phyloP scores from a whole-genome alignment of 2,113 vertebrate genomes.

The Pachycephala philippinensis region DNA sequence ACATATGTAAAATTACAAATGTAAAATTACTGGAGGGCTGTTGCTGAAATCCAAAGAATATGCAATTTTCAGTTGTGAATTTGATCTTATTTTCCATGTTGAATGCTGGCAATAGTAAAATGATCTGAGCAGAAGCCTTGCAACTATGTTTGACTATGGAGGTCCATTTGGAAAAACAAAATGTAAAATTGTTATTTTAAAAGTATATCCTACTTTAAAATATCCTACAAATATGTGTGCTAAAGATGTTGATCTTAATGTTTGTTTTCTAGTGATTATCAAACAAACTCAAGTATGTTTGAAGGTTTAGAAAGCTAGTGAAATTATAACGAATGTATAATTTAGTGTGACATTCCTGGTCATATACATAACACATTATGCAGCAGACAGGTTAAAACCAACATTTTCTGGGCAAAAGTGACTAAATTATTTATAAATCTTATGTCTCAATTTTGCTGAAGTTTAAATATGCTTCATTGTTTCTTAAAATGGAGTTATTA shows the following conservation, averaged over 20 bases:
- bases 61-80: not conserved
- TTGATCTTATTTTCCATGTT: not conserved
- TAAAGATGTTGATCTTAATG: not conserved
- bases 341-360: not conserved
- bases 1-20: not conserved
- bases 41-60: not conserved
- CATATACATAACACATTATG: not conserved
- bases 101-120: not conserved
- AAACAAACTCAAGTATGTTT: not conserved
- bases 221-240: not conserved
- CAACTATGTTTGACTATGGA: not conserved
- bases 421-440: not conserved
- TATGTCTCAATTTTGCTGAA: not conserved
- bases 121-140: not conserved
- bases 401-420: not conserved
- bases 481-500: not conserved
- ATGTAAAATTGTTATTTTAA: not conserved
- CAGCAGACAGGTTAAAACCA: not conserved
- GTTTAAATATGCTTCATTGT: not conserved
- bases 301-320: not conserved
- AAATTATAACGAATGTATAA: not conserved
- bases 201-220: not conserved
- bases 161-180: not conserved
- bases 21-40: not conserved
- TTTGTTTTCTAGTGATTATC: not conserved